These are phyloP conservation scores for Lepidotrigona ventralis DNA, from an alignment of 1,140 invertebrate species.

Conservation along the genomic window DNA sequence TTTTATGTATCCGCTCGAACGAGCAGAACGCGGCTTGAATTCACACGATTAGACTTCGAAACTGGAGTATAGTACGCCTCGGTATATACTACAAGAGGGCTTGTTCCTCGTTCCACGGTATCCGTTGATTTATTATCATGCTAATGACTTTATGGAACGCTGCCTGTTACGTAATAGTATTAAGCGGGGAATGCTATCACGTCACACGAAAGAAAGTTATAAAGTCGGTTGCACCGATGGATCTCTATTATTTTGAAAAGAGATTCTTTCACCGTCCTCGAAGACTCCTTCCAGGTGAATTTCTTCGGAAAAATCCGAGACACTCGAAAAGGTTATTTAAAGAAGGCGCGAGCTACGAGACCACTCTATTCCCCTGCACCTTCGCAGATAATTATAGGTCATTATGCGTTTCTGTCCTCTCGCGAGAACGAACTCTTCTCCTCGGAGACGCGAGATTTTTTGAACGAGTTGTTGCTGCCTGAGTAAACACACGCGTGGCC, in stretches of 20 bases:
- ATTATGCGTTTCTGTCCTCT: constrained; percentile 52
- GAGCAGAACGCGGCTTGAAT: no score
- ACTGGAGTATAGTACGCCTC: not conserved
- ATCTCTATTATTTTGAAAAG: not conserved
- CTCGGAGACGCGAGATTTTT: constrained; percentile 42
- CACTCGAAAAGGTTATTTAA: constrained; percentile 33
- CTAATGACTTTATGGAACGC: not conserved
- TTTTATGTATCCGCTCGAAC: constrained; percentile 9
- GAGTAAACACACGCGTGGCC: constrained; percentile 50
- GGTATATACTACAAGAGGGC: not conserved
- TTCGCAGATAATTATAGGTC: constrained; percentile 62
- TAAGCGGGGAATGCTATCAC: constrained; percentile 31
- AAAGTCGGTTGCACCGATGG: constrained; percentile 1
- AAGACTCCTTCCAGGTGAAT: constrained; percentile 5
- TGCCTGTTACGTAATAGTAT: constrained; percentile 18
- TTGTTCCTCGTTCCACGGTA: not conserved
- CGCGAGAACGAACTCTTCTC: constrained; percentile 52
- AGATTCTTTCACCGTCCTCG: no score
- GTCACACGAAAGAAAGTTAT: constrained; percentile 11
- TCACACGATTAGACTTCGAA: not conserved
- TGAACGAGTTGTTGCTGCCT: constrained; percentile 44
- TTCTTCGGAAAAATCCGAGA: not conserved
- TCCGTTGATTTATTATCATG: constrained; percentile 19
- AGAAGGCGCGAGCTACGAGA: constrained; percentile 10
- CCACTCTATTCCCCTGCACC: not conserved